phyloP scores from a whole-genome alignment of 2,113 vertebrate species.

The Piaya cayana region DNA sequence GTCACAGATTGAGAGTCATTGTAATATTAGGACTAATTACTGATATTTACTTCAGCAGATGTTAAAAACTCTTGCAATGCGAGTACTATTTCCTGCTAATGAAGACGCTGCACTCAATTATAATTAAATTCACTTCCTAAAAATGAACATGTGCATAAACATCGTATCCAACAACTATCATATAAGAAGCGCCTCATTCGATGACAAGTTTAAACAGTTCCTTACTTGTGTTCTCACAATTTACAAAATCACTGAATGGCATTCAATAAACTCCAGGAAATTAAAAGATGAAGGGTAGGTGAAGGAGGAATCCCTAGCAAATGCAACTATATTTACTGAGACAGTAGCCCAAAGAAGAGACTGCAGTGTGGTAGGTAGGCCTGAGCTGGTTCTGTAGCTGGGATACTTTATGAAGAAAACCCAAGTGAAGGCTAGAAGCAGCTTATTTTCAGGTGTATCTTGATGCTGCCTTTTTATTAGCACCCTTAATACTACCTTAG shows the following conservation, averaged over 20 bases:
- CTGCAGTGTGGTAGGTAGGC: neutral
- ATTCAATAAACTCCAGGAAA: neutral
- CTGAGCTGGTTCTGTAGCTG: neutral
- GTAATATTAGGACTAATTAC: neutral
- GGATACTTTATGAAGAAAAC: neutral
- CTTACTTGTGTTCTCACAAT: neutral
- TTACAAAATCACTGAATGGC: neutral
- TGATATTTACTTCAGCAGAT: neutral
- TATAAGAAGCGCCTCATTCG: neutral
- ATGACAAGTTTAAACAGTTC: neutral
- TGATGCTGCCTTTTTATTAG: neutral
- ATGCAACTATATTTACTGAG: rapidly evolving
- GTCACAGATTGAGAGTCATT: neutral
- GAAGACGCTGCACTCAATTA: neutral
- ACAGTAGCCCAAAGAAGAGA: neutral
- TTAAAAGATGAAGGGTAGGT: neutral
- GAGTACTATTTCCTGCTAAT: neutral
- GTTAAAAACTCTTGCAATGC: neutral
- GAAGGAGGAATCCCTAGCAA: neutral
- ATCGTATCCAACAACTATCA: neutral
- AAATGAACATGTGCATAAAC: neutral
- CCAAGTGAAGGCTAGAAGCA: neutral
- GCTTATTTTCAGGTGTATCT: neutral
- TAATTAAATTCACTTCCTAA: neutral
- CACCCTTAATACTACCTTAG: neutral